A percentile compares a stretch with the other conserved stretches of the same genome.
phyloP scores from a whole-genome alignment of 2,797 vertebrate genomes.

The Mus minutoides region DNA sequence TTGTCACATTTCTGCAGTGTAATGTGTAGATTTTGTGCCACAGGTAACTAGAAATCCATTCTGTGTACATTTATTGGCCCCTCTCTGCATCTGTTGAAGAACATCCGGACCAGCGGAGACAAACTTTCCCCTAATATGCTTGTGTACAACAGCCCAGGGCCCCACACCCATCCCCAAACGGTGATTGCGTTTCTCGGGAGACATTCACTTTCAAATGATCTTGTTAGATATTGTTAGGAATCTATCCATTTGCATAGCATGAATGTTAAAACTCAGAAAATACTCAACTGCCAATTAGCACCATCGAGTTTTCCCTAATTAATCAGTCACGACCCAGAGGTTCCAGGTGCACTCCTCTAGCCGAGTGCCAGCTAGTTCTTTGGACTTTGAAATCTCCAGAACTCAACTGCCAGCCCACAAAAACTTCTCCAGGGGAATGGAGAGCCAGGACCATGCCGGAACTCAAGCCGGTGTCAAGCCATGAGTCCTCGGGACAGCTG shows the following conservation, averaged over 20 bases:
- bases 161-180: constrained; percentile 56
- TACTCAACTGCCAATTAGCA: constrained; percentile 79
- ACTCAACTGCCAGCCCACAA: constrained; percentile 35
- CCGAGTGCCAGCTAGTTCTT: constrained; percentile 17
- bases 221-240: constrained; percentile 84
- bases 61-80: neutral
- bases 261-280: constrained; percentile 84
- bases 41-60: neutral
- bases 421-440: constrained; percentile 8
- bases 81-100: neutral
- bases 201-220: constrained; percentile 83
- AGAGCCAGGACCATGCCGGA: fast-evolving
- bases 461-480: fast-evolving
- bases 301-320: constrained; percentile 73
- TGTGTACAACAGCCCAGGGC: neutral
- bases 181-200: constrained; percentile 71
- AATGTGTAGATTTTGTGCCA: neutral
- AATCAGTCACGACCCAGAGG: constrained; percentile 82
- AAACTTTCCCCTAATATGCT: neutral
- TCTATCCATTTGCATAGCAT: constrained; percentile 82
- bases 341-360: constrained; percentile 81
- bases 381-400: constrained; percentile 66
- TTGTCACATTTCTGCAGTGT: neutral
- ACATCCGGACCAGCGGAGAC: neutral
- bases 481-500: neutral